These are phyloP conservation scores for Hybognathus amarus DNA, from an alignment of 2,797 vertebrate genomes.

Conservation along the genomic window DNA sequence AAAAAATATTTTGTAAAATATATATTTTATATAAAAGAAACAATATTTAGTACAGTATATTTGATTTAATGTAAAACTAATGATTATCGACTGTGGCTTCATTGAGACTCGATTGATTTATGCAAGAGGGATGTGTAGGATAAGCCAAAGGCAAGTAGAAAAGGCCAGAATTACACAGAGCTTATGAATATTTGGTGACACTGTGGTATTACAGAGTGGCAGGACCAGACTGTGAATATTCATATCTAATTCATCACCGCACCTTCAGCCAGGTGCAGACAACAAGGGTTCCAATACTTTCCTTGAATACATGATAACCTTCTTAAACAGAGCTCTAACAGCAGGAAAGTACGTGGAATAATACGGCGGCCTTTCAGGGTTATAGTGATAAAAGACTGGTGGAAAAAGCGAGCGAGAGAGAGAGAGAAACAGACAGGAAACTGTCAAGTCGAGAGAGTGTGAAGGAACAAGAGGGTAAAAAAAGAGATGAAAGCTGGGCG, in stretches of 20 bases:
- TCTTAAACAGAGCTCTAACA: constrained; percentile 17
- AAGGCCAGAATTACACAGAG: constrained; percentile 38
- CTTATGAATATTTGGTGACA: constrained; percentile 59
- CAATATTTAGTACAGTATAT: no score
- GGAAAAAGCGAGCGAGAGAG: neutral
- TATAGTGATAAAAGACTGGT: constrained; percentile 31
- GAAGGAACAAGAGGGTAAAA: constrained; percentile 3
- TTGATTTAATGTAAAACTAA: no score
- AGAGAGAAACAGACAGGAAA: neutral
- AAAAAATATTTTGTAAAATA: no score
- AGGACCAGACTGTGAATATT: constrained; percentile 55
- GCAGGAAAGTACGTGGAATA: constrained; percentile 10
- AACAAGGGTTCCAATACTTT: constrained; percentile 28
- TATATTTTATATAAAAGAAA: no score
- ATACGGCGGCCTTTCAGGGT: constrained; percentile 22
- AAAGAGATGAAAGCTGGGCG: constrained; percentile 43
- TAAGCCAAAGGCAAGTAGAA: constrained; percentile 22
- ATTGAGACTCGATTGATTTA: constrained; percentile 43
- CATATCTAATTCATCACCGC: constrained; percentile 54
- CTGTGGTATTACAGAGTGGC: constrained; percentile 46
- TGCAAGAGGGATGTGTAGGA: neutral
- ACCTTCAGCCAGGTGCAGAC: constrained; percentile 41
- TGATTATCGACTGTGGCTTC: constrained; percentile 44
- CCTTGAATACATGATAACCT: constrained; percentile 31
- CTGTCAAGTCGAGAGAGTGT: constrained; percentile 28